phyloP scores from a whole-genome alignment of 2,888 invertebrate genomes.

The Agrotis segetum region DNA sequence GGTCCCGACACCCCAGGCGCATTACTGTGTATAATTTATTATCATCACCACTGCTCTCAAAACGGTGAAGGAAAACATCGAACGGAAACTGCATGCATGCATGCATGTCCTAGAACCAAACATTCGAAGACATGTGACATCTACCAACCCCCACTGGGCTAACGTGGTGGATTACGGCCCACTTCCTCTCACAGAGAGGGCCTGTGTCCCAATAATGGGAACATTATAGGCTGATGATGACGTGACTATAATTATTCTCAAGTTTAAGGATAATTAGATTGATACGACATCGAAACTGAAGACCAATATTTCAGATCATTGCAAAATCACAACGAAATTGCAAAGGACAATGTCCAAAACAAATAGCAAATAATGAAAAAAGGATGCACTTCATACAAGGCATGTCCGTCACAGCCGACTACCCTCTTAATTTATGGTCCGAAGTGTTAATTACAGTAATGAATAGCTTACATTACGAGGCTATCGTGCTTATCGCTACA shows the following conservation, averaged over 20 bases:
- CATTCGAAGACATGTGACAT: too few species aligned
- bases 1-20: too few species aligned
- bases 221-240: too few species aligned
- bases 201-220: too few species aligned
- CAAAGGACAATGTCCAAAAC: slow-evolving; percentile 20
- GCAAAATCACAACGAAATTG: neutral
- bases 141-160: too few species aligned
- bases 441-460: slow-evolving; percentile 87
- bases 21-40: too few species aligned
- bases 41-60: too few species aligned
- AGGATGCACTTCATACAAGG: slow-evolving; percentile 70
- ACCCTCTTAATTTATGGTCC: slow-evolving; percentile 81
- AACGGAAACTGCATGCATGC: too few species aligned
- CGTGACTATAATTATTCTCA: slow-evolving; percentile 68
- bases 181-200: too few species aligned
- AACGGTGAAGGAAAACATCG: too few species aligned
- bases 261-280: neutral
- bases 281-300: neutral
- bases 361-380: slow-evolving; percentile 24
- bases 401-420: slow-evolving; percentile 76
- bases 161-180: too few species aligned
- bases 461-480: slow-evolving; percentile 81
- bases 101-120: too few species aligned
- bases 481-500: slow-evolving; percentile 77
- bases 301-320: neutral